Conservation (phyloP, 2,797 vertebrate species). For the Austrolebias charrua region DNA sequence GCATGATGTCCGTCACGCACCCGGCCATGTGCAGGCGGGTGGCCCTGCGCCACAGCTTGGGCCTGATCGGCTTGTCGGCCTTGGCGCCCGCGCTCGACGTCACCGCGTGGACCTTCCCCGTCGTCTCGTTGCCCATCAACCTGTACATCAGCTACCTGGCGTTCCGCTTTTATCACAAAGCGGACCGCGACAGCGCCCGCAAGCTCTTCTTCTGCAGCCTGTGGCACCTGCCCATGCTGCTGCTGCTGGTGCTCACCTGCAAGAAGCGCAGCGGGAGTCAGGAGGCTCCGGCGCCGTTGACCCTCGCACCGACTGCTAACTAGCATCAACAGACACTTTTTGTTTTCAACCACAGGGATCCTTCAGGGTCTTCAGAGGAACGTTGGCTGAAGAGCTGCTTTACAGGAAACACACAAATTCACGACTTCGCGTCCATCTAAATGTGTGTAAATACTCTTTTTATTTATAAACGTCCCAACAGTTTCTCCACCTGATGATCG, state of each 20-base stretch:
- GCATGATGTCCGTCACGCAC: slow-evolving; percentile 99
- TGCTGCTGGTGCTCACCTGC: slow-evolving; percentile 92
- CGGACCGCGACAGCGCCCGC: slow-evolving; percentile 87
- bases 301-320: slow-evolving; percentile 42
- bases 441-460: slow-evolving; percentile 54
- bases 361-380: slow-evolving; percentile 7
- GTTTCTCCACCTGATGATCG: slow-evolving; percentile 13
- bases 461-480: slow-evolving; percentile 50
- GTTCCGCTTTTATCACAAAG: slow-evolving; percentile 84
- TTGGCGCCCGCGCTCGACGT: slow-evolving; percentile 81
- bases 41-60: slow-evolving; percentile 91
- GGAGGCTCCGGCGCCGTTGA: slow-evolving; percentile 31
- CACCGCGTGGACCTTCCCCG: slow-evolving; percentile 92
- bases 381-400: slow-evolving; percentile 18
- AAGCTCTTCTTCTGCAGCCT: slow-evolving; percentile 98
- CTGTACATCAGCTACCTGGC: slow-evolving; percentile 94
- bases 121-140: slow-evolving; percentile 91
- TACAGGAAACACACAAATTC: slow-evolving; percentile 45
- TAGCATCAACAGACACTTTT: background rate
- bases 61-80: slow-evolving; percentile 80
- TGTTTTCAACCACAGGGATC: background rate
- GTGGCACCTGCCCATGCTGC: slow-evolving; percentile 93
- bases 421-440: slow-evolving; percentile 41
- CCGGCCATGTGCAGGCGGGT: slow-evolving; percentile 89
- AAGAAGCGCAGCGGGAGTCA: slow-evolving; percentile 73